Percentiles rank a stretch among this genome's conserved stretches.
Evolutionary conservation across 2,113 vertebrate species (phyloP).

Genomic region (Ailuropoda melanoleuca): DNA sequence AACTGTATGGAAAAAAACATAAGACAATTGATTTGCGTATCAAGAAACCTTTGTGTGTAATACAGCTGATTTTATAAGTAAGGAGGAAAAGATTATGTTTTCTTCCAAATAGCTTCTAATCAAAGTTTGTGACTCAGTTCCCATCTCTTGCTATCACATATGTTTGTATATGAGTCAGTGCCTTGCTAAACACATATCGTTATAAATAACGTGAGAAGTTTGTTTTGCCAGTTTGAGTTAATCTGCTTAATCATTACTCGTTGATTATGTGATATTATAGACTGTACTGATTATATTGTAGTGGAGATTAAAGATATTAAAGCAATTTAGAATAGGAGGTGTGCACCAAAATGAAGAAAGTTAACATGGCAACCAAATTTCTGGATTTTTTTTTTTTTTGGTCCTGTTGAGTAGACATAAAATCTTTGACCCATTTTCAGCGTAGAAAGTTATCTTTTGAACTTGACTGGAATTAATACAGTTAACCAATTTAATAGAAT

Average conservation of each 20-base stretch:
- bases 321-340: slow-evolving; percentile 63
- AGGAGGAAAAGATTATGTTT: not conserved
- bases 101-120: not conserved
- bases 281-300: slow-evolving; percentile 7
- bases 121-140: not conserved
- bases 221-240: slow-evolving; percentile 27
- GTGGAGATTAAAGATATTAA: slow-evolving; percentile 47
- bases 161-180: not conserved
- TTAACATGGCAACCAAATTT: not conserved
- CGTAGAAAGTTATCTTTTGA: slow-evolving; percentile 48
- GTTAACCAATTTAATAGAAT: slow-evolving; percentile 60
- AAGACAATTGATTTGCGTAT: slow-evolving; percentile 54
- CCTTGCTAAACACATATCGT: not conserved
- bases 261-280: not conserved
- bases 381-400: slow-evolving; percentile 36
- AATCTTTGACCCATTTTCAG: slow-evolving; percentile 64
- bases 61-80: slow-evolving; percentile 13
- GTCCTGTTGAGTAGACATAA: not conserved
- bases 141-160: not conserved
- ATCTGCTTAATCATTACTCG: not conserved
- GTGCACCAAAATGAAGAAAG: slow-evolving; percentile 49
- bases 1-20: slow-evolving; percentile 64
- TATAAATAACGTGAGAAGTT: not conserved
- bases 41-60: slow-evolving; percentile 2
- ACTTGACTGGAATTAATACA: slow-evolving; percentile 53